Percentiles rank a stretch among this genome's conserved stretches.
These are phyloP conservation scores for Terebella lapidaria DNA, from an alignment of 2,888 invertebrate species.

Conservation along the genomic window DNA sequence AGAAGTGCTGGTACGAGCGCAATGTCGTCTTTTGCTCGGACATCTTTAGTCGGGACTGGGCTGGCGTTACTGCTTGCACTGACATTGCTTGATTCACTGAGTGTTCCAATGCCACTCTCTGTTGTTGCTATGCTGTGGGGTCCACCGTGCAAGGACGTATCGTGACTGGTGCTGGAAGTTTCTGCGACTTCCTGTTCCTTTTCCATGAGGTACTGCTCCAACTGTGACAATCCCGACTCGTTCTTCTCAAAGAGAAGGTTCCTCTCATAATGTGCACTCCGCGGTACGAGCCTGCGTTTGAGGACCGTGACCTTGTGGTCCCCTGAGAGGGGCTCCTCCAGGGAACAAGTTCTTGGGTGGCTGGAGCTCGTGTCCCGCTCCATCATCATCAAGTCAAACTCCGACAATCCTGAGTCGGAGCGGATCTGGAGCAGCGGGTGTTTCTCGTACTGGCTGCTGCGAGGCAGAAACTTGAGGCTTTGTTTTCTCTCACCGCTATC, in stretches of 20 bases:
- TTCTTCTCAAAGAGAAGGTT: constrained; percentile 21
- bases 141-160: not conserved
- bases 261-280: constrained; percentile 21
- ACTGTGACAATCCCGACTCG: constrained; percentile 19
- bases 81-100: not conserved
- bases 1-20: too few species aligned
- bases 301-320: not conserved
- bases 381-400: constrained; percentile 21
- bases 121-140: not conserved
- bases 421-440: constrained; percentile 21
- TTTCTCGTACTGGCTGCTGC: constrained; percentile 22
- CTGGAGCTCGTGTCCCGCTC: constrained; percentile 13
- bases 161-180: not conserved
- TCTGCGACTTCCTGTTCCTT: constrained; percentile 14
- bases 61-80: not conserved
- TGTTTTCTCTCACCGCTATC: not conserved
- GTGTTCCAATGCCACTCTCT: not conserved
- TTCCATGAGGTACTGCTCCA: constrained; percentile 23
- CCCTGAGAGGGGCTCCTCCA: not conserved
- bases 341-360: not conserved
- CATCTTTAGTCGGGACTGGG: not conserved
- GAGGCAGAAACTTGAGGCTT: constrained; percentile 10
- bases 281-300: constrained; percentile 12
- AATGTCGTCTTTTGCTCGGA: too few species aligned
- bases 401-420: constrained; percentile 13